Conservation (phyloP, 64 coral and sea anemone species). For the Pocillopora verrucosa region DNA sequence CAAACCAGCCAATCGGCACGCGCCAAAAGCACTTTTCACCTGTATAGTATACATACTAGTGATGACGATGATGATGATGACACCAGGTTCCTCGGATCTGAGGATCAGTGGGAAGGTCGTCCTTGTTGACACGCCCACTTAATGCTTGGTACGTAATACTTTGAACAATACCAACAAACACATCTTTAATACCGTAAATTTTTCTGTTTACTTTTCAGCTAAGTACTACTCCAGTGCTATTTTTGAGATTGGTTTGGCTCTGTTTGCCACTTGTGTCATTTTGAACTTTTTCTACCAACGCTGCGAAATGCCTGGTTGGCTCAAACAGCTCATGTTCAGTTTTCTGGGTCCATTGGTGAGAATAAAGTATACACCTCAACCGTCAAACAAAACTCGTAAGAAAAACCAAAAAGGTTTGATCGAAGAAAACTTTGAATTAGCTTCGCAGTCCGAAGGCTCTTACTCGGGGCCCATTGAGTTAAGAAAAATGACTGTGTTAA, state of each 20-base stretch:
- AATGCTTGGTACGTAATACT: no score
- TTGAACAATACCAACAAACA: no score
- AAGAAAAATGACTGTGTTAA: neutral
- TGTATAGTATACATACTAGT: no score
- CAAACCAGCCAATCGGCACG: no score
- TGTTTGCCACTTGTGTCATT: conserved; percentile 77
- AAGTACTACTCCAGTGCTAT: conserved; percentile 85
- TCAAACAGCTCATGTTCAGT: conserved; percentile 63
- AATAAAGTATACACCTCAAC: conserved; percentile 45
- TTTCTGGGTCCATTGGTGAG: conserved; percentile 63
- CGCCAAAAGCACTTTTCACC: no score
- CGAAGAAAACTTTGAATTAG: conserved; percentile 53
- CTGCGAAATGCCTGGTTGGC: conserved; percentile 66
- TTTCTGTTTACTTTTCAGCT: conserved; percentile 45
- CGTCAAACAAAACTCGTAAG: neutral
- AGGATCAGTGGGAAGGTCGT: no score
- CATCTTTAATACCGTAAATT: neutral
- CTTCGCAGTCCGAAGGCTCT: conserved; percentile 7
- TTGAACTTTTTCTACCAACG: conserved; percentile 85
- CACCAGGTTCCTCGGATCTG: no score
- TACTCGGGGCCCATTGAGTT: neutral
- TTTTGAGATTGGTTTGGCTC: conserved; percentile 74
- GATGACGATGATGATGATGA: no score
- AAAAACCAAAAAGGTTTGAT: conserved; percentile 7
- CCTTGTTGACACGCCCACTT: no score